These are phyloP conservation scores for Riptortus pedestris DNA, from an alignment of 1,140 invertebrate genomes.

Conservation along the genomic window DNA sequence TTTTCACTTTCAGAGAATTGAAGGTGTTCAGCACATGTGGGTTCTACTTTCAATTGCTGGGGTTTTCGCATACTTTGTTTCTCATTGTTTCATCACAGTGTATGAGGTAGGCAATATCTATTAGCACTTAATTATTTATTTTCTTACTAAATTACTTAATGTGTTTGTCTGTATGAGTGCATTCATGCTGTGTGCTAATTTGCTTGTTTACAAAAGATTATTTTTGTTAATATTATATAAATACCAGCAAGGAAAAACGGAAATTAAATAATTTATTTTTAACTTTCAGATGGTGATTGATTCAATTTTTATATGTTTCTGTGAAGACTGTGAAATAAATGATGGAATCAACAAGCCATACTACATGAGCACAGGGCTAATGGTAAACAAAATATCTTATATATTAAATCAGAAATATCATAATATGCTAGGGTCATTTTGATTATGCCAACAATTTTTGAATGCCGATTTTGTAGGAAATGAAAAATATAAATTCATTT, in stretches of 20 bases:
- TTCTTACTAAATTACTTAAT: too few species aligned
- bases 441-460: too few species aligned
- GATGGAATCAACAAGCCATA: constrained; percentile 61
- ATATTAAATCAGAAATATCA: neutral
- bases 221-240: too few species aligned
- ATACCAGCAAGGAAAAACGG: too few species aligned
- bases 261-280: too few species aligned
- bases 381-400: constrained; percentile 38
- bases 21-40: constrained; percentile 54
- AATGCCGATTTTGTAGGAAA: too few species aligned
- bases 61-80: constrained; percentile 59
- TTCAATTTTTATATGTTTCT: constrained; percentile 72
- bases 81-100: constrained; percentile 65
- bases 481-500: too few species aligned
- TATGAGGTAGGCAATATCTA: constrained; percentile 60
- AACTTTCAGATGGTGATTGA: constrained; percentile 64
- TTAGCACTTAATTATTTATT: too few species aligned
- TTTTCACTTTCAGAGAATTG: constrained; percentile 41
- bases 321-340: constrained; percentile 63
- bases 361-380: constrained; percentile 62
- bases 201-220: too few species aligned
- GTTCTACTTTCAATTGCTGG: constrained; percentile 52
- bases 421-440: too few species aligned
- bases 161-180: too few species aligned
- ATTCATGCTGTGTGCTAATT: too few species aligned